Conservation (phyloP, 2,113 vertebrate genomes). For the Nothobranchius kuhntae region DNA sequence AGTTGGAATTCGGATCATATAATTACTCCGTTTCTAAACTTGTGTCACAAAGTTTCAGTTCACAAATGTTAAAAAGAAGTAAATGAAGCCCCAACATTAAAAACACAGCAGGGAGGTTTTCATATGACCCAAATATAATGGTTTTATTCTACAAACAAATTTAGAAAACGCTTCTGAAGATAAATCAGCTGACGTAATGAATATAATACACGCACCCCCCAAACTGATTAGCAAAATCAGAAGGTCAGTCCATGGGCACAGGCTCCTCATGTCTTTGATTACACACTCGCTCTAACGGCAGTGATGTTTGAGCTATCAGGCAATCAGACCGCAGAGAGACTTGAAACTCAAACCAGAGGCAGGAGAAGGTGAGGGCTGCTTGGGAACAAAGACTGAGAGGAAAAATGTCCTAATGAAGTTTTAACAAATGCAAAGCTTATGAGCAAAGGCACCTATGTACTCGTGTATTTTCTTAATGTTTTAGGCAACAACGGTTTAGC, state of each 20-base stretch:
- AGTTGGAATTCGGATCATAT: conserved; percentile 56
- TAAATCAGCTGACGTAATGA: conserved; percentile 68
- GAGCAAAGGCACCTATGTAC: conserved; percentile 50
- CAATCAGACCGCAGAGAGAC: conserved; percentile 77
- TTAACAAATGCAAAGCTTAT: conserved; percentile 66
- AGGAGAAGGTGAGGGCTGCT: conserved; percentile 49
- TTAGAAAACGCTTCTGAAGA: conserved; percentile 49
- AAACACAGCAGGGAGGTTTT: conserved; percentile 29
- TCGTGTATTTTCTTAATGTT: conserved; percentile 53
- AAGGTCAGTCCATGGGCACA: conserved; percentile 75
- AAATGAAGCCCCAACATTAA: conserved; percentile 35
- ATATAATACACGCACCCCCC: conserved; percentile 69
- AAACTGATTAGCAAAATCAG: conserved; percentile 78
- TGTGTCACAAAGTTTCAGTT: conserved; percentile 37
- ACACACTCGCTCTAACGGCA: conserved; percentile 71
- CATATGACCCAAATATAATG: conserved; percentile 21
- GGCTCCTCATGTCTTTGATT: conserved; percentile 80
- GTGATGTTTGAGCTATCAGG: conserved; percentile 79
- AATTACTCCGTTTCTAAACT: conserved; percentile 47
- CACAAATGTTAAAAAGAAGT: conserved; percentile 29
- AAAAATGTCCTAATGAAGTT: conserved; percentile 52
- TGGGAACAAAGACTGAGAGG: conserved; percentile 55
- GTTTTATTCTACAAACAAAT: conserved; percentile 37
- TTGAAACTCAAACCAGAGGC: conserved; percentile 79
- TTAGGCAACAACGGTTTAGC: conserved; percentile 30